Evolutionary conservation across 2,888 invertebrate species (phyloP).

Genomic region (Papilio gigon): DNA sequence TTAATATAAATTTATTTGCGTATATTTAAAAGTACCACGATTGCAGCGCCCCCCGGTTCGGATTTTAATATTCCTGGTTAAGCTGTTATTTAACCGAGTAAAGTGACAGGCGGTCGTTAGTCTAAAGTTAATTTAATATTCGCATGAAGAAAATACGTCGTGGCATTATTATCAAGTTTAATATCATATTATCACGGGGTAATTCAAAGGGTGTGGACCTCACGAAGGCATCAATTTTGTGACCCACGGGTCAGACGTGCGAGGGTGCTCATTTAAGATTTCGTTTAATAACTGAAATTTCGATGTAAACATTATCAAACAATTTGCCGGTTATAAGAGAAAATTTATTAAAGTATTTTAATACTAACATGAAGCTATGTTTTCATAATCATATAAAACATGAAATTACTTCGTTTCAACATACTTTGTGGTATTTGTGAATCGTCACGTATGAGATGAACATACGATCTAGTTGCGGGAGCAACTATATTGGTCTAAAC

Average conservation of each 20-base stretch:
- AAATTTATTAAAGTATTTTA: background rate
- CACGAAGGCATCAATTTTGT: conserved; percentile 39
- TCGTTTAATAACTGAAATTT: conserved; percentile 15
- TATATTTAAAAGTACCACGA: too few species aligned
- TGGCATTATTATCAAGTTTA: conserved; percentile 12
- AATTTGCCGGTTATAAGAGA: conserved; percentile 20
- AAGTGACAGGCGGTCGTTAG: background rate
- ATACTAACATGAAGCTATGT: background rate
- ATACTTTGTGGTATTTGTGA: too few species aligned
- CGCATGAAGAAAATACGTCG: conserved; percentile 9
- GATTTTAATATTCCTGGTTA: too few species aligned
- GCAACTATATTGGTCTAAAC: too few species aligned
- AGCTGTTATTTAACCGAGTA: background rate
- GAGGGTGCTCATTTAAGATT: conserved; percentile 28
- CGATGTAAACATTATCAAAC: conserved; percentile 7
- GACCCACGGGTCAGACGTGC: conserved; percentile 41
- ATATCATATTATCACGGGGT: conserved; percentile 22
- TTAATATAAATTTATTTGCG: too few species aligned
- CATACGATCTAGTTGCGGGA: too few species aligned
- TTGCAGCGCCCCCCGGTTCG: too few species aligned
- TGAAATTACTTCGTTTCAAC: background rate
- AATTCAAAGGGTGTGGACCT: conserved; percentile 30
- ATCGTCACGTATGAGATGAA: too few species aligned
- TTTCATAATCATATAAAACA: background rate
- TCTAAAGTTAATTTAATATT: background rate